Evolutionary conservation across 2,888 invertebrate species (phyloP).

Genomic region (Agonopterix alstromeriana): DNA sequence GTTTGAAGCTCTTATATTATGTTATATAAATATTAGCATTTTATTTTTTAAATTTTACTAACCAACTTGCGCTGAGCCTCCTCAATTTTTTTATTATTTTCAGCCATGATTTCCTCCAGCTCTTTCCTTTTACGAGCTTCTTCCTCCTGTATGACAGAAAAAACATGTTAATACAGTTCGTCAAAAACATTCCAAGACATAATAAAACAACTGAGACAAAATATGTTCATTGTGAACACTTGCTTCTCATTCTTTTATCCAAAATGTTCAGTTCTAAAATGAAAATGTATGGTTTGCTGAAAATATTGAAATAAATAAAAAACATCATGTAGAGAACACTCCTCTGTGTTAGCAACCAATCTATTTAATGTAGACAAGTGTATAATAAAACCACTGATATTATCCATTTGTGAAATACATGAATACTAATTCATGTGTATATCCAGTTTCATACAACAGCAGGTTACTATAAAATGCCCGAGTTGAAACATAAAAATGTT

Average conservation of each 20-base stretch:
- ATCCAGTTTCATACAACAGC: neutral
- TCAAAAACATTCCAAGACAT: slow-evolving; percentile 6
- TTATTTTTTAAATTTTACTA: slow-evolving; percentile 38
- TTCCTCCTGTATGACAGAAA: slow-evolving; percentile 93
- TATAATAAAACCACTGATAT: too few relatives aligned
- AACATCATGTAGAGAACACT: too few relatives aligned
- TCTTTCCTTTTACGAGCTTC: slow-evolving; percentile 97
- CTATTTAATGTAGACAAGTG: too few relatives aligned
- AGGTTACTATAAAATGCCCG: slow-evolving; percentile 21
- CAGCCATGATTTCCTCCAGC: slow-evolving; percentile 96
- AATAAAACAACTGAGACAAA: slow-evolving; percentile 1
- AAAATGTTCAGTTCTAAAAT: slow-evolving; percentile 2
- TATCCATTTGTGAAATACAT: too few relatives aligned
- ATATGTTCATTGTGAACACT: slow-evolving; percentile 5
- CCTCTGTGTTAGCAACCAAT: too few relatives aligned
- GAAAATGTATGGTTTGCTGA: too few relatives aligned
- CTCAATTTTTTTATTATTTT: slow-evolving; percentile 98
- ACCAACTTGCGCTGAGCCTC: slow-evolving; percentile 98
- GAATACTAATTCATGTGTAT: too few relatives aligned
- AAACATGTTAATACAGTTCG: slow-evolving; percentile 47
- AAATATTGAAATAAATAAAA: too few relatives aligned
- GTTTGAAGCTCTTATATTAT: too few relatives aligned
- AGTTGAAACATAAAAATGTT: slow-evolving; percentile 40
- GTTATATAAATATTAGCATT: too few relatives aligned
- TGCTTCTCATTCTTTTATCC: neutral